Evolutionary conservation across 2,888 invertebrate genomes (phyloP), one percentile per base, ranked within the genome.

Genomic region (Drosophila austrosaltans): DNA sequence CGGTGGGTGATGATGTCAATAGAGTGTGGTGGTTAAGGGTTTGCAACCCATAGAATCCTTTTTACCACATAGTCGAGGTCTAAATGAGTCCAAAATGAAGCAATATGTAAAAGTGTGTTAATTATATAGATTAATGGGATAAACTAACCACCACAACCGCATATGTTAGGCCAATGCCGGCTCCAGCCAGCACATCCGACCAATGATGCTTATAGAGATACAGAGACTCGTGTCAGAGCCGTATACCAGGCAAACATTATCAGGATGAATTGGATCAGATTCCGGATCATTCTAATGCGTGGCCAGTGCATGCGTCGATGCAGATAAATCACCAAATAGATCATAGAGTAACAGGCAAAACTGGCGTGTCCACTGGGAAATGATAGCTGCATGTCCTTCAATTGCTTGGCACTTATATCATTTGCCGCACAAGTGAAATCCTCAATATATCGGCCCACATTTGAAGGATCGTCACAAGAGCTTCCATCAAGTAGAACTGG

Each of bases 181-280:
- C 93, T 0, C 99, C 99, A 64, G 95, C 95, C 28, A 99, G 93
- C 0, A 99, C 99, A 92, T 99, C 99, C 89, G 97, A 98, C 97
- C 98, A 98, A 90, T 99, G 99, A 92, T 99, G 99, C 92, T 99
- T 98, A 93, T 98, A 98, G 93, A 99, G n/a, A n/a, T n/a, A n/a
- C 97, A 2, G 97, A 97, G 60, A 99, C 95, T 53, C 99, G 94
- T 30, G 97, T 96, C 93, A 98, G 94, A 22, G 96, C 95, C 16
- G 97, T 97, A 91, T 95, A 97, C 95, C 96, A 96, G 53, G 98
- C 96, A 91, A 97, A 93, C 92, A 95, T 93, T 67, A 98, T 93
- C 63, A 96, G 94, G 16, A 96, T 81, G 88, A 96, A 95, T 93
- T 99, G 99, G 63, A 98, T 92, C 12, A 96, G 94, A 90, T 98